These are phyloP conservation scores for Leucophenga maculata DNA, from an alignment of 2,888 invertebrate genomes.

Conservation along the genomic window DNA sequence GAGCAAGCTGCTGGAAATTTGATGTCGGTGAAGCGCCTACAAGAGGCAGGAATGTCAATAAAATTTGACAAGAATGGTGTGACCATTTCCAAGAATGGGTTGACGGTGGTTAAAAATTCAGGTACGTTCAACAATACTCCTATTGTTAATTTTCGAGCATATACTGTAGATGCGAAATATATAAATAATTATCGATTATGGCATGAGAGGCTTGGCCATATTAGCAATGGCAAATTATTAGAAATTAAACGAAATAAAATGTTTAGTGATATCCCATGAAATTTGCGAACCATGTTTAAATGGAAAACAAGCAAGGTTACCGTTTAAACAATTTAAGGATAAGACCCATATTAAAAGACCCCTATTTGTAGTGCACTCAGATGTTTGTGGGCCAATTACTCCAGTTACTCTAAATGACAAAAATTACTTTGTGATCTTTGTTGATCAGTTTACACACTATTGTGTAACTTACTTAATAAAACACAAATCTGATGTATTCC, in stretches of 20 bases:
- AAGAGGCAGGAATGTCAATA: conserved; percentile 51
- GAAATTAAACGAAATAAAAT: conserved; percentile 39
- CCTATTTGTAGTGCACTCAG: conserved; percentile 61
- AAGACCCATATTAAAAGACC: conserved; percentile 54
- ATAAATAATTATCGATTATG: conserved; percentile 34
- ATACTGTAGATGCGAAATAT: conserved; percentile 24
- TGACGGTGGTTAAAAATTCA: conserved; percentile 3
- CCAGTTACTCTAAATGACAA: conserved; percentile 58
- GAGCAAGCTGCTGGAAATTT: conserved; percentile 58
- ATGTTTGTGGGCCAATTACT: conserved; percentile 52
- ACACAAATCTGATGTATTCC: conserved; percentile 56
- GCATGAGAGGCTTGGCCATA: conserved; percentile 46
- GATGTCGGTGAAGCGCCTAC: conserved; percentile 50
- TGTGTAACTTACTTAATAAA: conserved; percentile 55
- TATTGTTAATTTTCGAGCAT: conserved; percentile 31
- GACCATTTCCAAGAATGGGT: conserved; percentile 48
- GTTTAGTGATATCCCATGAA: conserved; percentile 37
- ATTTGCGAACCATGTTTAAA: conserved; percentile 62
- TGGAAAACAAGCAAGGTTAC: conserved; percentile 63
- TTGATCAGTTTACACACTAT: conserved; percentile 67
- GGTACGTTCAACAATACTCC: conserved; percentile 31
- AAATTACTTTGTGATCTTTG: conserved; percentile 60
- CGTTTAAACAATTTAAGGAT: conserved; percentile 55
- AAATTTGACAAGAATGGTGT: conserved; percentile 33
- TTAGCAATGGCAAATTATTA: conserved; percentile 42